Conservation (phyloP, 2,113 vertebrate genomes). For the Garra rufa region DNA sequence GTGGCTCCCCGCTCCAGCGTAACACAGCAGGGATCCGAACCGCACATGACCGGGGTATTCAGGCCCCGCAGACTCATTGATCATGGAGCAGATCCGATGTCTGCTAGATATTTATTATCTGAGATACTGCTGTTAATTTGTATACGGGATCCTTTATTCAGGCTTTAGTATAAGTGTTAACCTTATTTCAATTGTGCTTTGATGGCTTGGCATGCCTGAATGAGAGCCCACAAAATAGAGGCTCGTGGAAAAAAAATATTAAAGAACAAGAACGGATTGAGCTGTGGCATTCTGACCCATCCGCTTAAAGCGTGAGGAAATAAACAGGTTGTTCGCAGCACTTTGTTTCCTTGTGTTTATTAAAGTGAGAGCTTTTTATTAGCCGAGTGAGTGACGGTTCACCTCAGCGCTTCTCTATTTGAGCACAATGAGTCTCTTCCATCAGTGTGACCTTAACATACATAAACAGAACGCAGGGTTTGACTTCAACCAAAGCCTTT, state of each 20-base stretch:
- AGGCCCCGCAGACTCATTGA: not conserved
- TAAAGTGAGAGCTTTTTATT: constrained; percentile 1
- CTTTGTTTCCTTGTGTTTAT: not conserved
- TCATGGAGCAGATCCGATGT: not conserved
- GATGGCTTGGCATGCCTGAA: not conserved
- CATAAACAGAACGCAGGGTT: not conserved
- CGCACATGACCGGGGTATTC: not conserved
- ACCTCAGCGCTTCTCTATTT: not conserved
- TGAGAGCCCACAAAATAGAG: not conserved
- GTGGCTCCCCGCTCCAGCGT: constrained; percentile 70
- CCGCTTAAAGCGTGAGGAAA: not conserved
- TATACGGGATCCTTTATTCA: not conserved
- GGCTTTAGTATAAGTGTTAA: not conserved
- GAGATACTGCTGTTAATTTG: not conserved
- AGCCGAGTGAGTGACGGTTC: not conserved
- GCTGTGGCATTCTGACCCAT: not conserved
- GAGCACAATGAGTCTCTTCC: constrained; percentile 10
- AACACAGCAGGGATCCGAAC: constrained; percentile 50
- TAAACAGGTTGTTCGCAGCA: not conserved
- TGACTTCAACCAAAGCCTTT: not conserved
- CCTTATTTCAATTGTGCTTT: not conserved
- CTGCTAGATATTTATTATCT: not conserved
- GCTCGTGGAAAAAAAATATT: not conserved
- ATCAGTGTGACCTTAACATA: not conserved
- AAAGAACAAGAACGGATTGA: not conserved